Conservation (phyloP, 2,888 invertebrate genomes). For the Stenodera caucasica region DNA sequence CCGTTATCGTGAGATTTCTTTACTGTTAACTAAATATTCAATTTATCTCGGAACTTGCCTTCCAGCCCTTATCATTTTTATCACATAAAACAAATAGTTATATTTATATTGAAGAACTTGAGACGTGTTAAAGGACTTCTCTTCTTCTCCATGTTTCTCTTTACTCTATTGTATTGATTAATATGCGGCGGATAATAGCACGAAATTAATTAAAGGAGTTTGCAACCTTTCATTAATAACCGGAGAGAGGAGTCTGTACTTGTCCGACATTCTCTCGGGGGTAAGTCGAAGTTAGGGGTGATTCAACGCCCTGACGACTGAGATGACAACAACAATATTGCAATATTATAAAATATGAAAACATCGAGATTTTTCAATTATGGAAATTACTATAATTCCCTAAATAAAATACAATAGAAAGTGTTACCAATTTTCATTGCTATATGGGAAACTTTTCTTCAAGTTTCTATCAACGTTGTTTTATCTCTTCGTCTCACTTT, state of each 20-base stretch:
- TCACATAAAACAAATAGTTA: neutral
- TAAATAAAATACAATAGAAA: conserved; percentile 44
- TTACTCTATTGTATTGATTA: conserved; percentile 52
- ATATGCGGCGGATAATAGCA: conserved; percentile 56
- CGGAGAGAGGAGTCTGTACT: conserved; percentile 49
- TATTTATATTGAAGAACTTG: conserved; percentile 28
- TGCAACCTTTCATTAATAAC: conserved; percentile 57
- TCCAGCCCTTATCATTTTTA: neutral
- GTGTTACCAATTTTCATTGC: conserved; percentile 19
- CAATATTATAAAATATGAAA: neutral
- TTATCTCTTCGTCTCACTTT: neutral
- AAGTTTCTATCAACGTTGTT: no score
- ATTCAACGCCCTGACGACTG: conserved; percentile 22
- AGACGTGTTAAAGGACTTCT: conserved; percentile 23
- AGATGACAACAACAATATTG: conserved; percentile 6
- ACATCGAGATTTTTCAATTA: no score
- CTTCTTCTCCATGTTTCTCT: conserved; percentile 10
- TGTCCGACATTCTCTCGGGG: conserved; percentile 40
- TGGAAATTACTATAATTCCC: no score
- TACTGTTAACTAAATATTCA: neutral
- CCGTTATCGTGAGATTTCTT: neutral
- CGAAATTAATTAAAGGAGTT: conserved; percentile 58
- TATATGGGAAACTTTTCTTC: no score
- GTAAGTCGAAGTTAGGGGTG: conserved; percentile 24
- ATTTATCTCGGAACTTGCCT: neutral